These are phyloP conservation scores for Archips crataeganus DNA, from an alignment of 2,888 invertebrate genomes.

Conservation along the genomic window DNA sequence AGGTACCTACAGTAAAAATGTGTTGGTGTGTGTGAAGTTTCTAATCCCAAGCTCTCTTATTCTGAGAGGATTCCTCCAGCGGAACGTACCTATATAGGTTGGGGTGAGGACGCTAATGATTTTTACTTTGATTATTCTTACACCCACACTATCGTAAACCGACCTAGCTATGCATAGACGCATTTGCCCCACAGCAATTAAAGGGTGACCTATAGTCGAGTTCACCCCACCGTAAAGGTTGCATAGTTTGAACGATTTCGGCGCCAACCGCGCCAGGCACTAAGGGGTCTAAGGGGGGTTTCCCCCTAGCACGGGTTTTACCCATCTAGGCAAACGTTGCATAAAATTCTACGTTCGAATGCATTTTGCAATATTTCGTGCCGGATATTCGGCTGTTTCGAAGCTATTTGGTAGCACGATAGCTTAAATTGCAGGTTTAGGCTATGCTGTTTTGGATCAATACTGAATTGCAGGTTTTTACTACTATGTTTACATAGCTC, in stretches of 20 bases:
- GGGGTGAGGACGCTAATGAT: too few species aligned
- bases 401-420: slow-evolving; percentile 26
- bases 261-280: slow-evolving; percentile 64
- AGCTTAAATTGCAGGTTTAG: background rate
- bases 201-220: slow-evolving; percentile 36
- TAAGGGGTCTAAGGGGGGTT: slow-evolving; percentile 47
- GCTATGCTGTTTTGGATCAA: background rate
- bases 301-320: slow-evolving; percentile 37
- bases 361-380: slow-evolving; percentile 30
- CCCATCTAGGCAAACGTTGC: slow-evolving; percentile 24
- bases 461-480: background rate
- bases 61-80: too few species aligned
- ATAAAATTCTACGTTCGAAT: slow-evolving; percentile 37
- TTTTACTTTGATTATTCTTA: background rate
- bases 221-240: slow-evolving; percentile 45
- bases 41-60: too few species aligned
- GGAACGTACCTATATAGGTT: too few species aligned
- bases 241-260: slow-evolving; percentile 65
- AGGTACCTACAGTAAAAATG: too few species aligned
- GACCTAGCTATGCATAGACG: slow-evolving; percentile 13
- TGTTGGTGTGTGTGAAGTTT: too few species aligned
- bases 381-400: slow-evolving; percentile 33
- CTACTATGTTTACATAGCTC: too few species aligned
- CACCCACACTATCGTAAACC: background rate
- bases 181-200: slow-evolving; percentile 33